These are phyloP conservation scores for Luperina nickerlii DNA, from an alignment of 2,888 invertebrate species.

Conservation along the genomic window DNA sequence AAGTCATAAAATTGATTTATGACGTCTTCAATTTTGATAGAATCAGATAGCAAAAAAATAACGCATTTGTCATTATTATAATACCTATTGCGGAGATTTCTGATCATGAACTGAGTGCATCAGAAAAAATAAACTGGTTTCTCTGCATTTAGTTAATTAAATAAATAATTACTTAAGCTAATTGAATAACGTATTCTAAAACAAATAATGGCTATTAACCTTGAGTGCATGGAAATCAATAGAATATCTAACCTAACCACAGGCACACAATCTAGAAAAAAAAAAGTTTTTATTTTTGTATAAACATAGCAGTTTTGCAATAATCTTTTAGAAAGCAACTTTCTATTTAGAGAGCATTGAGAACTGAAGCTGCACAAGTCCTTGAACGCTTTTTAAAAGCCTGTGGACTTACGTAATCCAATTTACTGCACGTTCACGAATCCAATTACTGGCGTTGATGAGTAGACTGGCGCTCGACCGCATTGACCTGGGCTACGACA, in stretches of 20 bases:
- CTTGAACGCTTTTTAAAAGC: conserved; percentile 57
- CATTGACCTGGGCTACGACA: conserved; percentile 49
- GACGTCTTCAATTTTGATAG: conserved; percentile 39
- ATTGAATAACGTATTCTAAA: conserved; percentile 11
- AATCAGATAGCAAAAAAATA: conserved; percentile 25
- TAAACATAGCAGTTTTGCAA: conserved; percentile 5
- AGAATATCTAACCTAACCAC: neutral
- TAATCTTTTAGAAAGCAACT: conserved; percentile 33
- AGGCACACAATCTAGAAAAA: neutral
- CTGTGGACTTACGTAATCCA: conserved; percentile 61
- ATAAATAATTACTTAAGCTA: conserved; percentile 10
- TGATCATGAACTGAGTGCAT: conserved; percentile 4
- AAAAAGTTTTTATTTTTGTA: neutral
- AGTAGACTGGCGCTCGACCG: conserved; percentile 49
- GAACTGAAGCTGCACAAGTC: conserved; percentile 60
- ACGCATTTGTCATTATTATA: conserved; percentile 14
- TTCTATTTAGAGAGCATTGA: conserved; percentile 33
- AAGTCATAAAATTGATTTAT: conserved; percentile 58
- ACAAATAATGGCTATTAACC: neutral
- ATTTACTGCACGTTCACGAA: conserved; percentile 62
- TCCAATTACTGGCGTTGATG: conserved; percentile 64
- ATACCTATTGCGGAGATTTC: neutral
- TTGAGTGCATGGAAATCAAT: conserved; percentile 13
- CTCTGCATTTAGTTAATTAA: neutral
- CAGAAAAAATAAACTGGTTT: neutral